phyloP scores from a whole-genome alignment of 2,888 invertebrate genomes.

The Orthonychiurus folsomi region DNA sequence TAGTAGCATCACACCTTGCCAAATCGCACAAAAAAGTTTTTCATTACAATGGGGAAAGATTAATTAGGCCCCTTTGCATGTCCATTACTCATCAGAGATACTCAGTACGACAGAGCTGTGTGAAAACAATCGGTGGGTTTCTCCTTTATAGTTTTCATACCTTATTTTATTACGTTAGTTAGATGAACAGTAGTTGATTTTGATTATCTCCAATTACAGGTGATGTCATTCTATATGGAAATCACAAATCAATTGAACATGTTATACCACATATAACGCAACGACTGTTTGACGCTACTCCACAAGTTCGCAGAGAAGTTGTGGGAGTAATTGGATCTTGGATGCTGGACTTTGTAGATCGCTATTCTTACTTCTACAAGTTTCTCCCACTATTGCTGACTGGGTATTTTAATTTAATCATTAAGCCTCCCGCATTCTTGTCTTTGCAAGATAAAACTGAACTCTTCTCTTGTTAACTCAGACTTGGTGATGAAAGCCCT shows the following conservation, averaged over 20 bases:
- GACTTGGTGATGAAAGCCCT: constrained; percentile 68
- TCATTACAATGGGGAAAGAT: constrained; percentile 61
- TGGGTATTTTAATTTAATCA: constrained; percentile 50
- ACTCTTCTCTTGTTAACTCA: constrained; percentile 42
- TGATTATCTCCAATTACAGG: constrained; percentile 41
- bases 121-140: constrained; percentile 50
- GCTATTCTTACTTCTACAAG: constrained; percentile 82
- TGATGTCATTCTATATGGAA: constrained; percentile 57
- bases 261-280: constrained; percentile 74
- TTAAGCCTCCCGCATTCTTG: background rate
- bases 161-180: background rate
- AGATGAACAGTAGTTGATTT: background rate
- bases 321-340: constrained; percentile 66
- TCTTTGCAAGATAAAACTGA: background rate
- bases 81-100: constrained; percentile 75
- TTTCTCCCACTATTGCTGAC: constrained; percentile 76
- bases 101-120: constrained; percentile 62
- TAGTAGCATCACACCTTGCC: constrained; percentile 59
- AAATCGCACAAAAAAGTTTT: constrained; percentile 59
- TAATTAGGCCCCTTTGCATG: constrained; percentile 62
- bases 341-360: constrained; percentile 66
- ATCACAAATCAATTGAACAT: constrained; percentile 61
- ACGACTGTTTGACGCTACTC: constrained; percentile 73
- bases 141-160: background rate
- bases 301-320: constrained; percentile 65